A percentile compares a stretch with the other conserved stretches of the same genome.
phyloP scores from a whole-genome alignment of 2,888 invertebrate species.

The Erpobdella octoculata region DNA sequence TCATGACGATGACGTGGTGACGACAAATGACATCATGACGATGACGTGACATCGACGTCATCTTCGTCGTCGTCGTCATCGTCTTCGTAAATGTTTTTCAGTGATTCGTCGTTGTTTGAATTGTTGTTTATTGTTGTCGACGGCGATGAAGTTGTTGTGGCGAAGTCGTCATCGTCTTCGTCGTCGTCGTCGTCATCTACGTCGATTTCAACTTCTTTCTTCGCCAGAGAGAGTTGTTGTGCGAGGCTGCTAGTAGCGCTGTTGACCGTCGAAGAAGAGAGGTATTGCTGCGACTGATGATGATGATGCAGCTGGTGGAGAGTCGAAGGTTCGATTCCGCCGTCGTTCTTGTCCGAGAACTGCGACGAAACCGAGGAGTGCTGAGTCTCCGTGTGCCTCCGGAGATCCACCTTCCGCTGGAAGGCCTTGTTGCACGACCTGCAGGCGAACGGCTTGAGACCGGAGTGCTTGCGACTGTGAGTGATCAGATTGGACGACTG shows the following conservation, averaged over 20 bases:
- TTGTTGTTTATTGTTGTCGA: background rate
- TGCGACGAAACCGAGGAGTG: constrained; percentile 54
- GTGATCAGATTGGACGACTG: constrained; percentile 96
- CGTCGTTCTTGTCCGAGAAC: background rate
- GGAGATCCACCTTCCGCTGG: constrained; percentile 68
- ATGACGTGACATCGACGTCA: background rate
- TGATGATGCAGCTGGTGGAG: background rate
- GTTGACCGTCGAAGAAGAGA: background rate
- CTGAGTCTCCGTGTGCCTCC: constrained; percentile 87
- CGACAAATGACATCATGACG: background rate
- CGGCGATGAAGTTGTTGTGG: background rate
- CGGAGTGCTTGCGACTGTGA: constrained; percentile 89
- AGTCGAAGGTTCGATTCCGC: background rate
- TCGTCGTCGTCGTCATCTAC: background rate
- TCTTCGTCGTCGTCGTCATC: constrained; percentile 10
- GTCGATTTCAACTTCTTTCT: background rate
- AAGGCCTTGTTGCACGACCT: constrained; percentile 88
- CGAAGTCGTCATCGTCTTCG: background rate
- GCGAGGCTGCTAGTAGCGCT: background rate
- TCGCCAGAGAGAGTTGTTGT: background rate
- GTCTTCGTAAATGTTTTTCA: background rate
- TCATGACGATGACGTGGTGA: background rate
- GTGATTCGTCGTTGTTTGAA: background rate
- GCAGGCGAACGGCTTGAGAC: constrained; percentile 95
- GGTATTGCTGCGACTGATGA: background rate